phyloP scores from a whole-genome alignment of 2,113 vertebrate species.

The Lepidothrix coronata region DNA sequence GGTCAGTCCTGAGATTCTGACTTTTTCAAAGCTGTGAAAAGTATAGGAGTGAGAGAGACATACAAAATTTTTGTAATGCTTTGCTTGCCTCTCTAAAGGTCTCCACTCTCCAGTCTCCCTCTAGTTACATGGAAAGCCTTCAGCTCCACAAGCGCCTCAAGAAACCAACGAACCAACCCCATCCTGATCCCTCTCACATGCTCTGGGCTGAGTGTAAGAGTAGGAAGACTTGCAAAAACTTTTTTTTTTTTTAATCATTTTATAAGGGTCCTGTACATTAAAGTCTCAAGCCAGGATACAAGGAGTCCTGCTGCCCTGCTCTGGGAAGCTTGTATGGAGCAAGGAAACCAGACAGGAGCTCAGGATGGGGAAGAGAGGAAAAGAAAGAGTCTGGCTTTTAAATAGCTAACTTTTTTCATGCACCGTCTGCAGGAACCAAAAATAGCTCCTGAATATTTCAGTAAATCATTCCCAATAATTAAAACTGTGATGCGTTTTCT shows the following conservation, averaged over 20 bases:
- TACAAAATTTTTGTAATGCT: neutral
- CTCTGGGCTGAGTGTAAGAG: neutral
- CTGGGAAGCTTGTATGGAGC: neutral
- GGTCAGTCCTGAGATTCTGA: neutral
- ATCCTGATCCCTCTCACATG: neutral
- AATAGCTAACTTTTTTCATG: constrained; percentile 30
- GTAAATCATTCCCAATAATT: constrained; percentile 58
- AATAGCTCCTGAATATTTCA: constrained; percentile 59
- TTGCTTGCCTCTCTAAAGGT: neutral
- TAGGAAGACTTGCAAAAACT: neutral
- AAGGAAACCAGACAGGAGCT: neutral
- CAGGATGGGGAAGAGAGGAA: no score
- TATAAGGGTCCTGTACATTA: neutral
- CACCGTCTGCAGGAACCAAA: constrained; percentile 39
- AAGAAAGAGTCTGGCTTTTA: constrained; percentile 13
- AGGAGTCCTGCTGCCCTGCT: neutral
- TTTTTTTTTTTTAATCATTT: neutral
- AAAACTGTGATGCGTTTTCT: constrained; percentile 59
- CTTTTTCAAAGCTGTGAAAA: neutral
- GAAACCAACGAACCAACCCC: neutral
- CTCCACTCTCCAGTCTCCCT: neutral
- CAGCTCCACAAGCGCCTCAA: neutral
- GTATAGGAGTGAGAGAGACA: neutral
- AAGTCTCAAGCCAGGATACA: neutral
- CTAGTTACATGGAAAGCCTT: neutral